Evolutionary conservation across 2,113 vertebrate species (phyloP).

Genomic region (Brachypteracias leptosomus): DNA sequence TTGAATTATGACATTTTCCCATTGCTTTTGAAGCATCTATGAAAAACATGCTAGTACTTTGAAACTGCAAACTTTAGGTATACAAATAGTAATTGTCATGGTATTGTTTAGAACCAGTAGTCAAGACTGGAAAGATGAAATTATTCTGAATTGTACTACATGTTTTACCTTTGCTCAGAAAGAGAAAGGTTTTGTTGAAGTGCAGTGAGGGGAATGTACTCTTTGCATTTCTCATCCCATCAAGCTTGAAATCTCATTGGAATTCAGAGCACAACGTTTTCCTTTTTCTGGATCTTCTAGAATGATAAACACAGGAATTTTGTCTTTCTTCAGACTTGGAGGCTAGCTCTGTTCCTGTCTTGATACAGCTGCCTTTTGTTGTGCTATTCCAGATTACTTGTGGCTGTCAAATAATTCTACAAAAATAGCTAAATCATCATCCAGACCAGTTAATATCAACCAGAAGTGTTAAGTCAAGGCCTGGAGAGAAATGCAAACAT

Average conservation of each 20-base stretch:
- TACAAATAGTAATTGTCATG: background rate
- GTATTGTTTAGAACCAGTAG: background rate
- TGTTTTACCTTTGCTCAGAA: background rate
- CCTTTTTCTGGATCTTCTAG: background rate
- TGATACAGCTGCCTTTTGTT: background rate
- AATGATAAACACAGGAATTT: background rate
- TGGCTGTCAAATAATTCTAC: background rate
- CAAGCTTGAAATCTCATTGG: background rate
- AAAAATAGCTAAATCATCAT: background rate
- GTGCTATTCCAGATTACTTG: background rate
- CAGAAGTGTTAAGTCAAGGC: background rate
- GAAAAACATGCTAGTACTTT: background rate
- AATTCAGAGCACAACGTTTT: background rate
- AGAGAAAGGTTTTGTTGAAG: background rate
- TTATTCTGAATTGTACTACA: background rate
- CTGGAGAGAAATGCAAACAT: background rate
- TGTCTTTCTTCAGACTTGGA: background rate
- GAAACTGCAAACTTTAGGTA: background rate
- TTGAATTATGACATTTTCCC: constrained; percentile 28
- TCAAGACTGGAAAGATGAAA: background rate
- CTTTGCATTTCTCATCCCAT: background rate
- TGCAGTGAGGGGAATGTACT: background rate
- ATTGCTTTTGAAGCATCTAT: background rate
- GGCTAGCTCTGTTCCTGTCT: background rate
- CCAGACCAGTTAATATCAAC: background rate